Conservation (phyloP, 2,113 vertebrate species). For the Ceyx melanurus region DNA sequence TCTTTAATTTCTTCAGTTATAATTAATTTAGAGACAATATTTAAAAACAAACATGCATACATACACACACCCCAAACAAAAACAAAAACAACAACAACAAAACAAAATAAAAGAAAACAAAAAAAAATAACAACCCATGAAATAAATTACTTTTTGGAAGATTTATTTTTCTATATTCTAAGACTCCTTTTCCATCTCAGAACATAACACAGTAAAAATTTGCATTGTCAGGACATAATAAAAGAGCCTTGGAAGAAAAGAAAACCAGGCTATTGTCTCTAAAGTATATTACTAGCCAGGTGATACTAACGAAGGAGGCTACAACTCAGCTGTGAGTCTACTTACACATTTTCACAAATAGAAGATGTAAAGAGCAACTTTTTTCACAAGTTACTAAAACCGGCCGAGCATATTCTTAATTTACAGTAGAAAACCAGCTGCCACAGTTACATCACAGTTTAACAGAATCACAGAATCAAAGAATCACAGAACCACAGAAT, state of each 20-base stretch:
- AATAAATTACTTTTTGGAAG: not conserved
- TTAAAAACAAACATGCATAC: no score
- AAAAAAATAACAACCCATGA: not conserved
- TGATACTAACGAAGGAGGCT: not conserved
- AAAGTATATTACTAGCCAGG: not conserved
- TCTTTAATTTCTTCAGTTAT: not conserved
- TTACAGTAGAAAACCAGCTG: not conserved
- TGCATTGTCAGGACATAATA: not conserved
- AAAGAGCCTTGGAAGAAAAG: not conserved
- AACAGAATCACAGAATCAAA: no score
- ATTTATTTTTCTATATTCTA: not conserved
- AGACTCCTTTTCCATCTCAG: not conserved
- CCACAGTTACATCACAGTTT: not conserved
- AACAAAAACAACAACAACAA: not conserved
- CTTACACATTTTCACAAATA: not conserved
- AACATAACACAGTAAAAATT: not conserved
- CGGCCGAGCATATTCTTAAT: accelerated
- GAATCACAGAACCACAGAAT: no score
- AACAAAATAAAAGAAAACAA: no score
- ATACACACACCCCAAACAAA: not conserved
- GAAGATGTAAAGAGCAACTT: not conserved
- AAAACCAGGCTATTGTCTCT: not conserved
- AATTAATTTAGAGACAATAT: not conserved
- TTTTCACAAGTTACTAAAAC: not conserved
- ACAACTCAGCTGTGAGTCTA: not conserved